Evolutionary conservation across 92 coral and sea anemone species (phyloP), one percentile per base, ranked within the genome.

Genomic region (Parazoanthus atlanticus): DNA sequence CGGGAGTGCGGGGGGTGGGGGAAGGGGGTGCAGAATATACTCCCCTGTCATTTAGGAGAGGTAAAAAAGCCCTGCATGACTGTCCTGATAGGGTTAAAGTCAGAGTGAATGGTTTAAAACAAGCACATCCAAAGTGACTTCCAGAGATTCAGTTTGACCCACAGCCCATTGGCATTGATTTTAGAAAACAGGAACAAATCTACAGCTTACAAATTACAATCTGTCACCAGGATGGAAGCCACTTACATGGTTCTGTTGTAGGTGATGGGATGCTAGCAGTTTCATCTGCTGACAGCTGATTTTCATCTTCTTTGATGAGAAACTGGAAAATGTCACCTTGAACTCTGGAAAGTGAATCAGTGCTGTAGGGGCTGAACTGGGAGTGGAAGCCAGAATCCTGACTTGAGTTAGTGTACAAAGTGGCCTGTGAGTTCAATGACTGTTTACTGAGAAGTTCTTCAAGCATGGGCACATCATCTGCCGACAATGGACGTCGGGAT

Each of bases 401-500:
- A 61, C 61, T 80, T 25, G 3, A 47, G 32, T 65, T 46, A 46
- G 49, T 1, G 12, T 8, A 83, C 15, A 64, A 7, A 25, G 65
- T 10, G 30, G 46, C 29, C 8, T 49, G 72, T 1, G 89, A 70
- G 31, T 40, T 32, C 33, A 58, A 54, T 0, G 54, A 81, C 31
- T 65, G 74, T 26, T 76, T 64, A 23, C 15, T 64, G 65, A 88
- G 88, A 34, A 85, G 76, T 7, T 61, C 76, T 85, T 91, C 93
- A 30, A 86, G 81, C 13, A 84, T 66, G 6, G 43, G 87, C 25
- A 61, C 84, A 43, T 91, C 93, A 91, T 91, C 84, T 23, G 70
- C 78, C 31, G 93, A 91, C 26, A 91, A 56, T 15, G 93, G 93
- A 25, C 93, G 86, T 16, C 93, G 89, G 21, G 89, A 85, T 73